Evolutionary conservation across 2,113 vertebrate species (phyloP), one percentile per base, ranked within the genome.

Genomic region (Pelecanoides urinatrix): DNA sequence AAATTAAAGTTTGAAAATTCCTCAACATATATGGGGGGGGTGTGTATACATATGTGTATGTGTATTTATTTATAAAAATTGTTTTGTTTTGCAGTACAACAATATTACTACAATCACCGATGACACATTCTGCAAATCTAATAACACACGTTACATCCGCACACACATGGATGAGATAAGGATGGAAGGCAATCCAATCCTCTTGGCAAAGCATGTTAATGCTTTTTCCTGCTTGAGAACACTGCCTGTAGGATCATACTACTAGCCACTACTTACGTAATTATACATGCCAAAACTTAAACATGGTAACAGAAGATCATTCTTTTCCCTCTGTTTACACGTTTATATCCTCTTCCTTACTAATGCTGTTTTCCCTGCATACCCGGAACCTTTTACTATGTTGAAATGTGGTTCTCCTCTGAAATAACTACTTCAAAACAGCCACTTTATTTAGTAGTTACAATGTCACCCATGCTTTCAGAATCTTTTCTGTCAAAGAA

Each of bases 81-180:
- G 10, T 91, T 96, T 92, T 95, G 30, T 72, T 96, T 96, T 97
- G 66, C 97, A 99, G 99, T 99, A 99, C 97, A 99, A 99, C 98
- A 99, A 99, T 96, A 99, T 99, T 97, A 98, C 99, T 25, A 98
- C 98, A 7, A 98, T 99, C 97, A 99, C 96, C 18, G 96, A 98
- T 14, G 98, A 99, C 91, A 99, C 99, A 22, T 99, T 99, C 98
- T 99, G 99, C 97, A 99, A 98, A 97, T 98, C 98, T 45, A 99
- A 98, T 29, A 95, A 98, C 95, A 99, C 99, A 21, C 98, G 98
- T 76, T 99, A 99, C 73, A 98, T 99, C 89, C 98, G 99, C 73
- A 96, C 98, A 3, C 97, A 92, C 16, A 98, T 99, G 97, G 99
- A 97, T 17, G 99, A 99, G 96, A 99, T 99, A 61, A 97, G 99